Evolutionary conservation across 2,797 vertebrate genomes (phyloP), one percentile per base, ranked within the genome.

Genomic region (Mus caroli): DNA sequence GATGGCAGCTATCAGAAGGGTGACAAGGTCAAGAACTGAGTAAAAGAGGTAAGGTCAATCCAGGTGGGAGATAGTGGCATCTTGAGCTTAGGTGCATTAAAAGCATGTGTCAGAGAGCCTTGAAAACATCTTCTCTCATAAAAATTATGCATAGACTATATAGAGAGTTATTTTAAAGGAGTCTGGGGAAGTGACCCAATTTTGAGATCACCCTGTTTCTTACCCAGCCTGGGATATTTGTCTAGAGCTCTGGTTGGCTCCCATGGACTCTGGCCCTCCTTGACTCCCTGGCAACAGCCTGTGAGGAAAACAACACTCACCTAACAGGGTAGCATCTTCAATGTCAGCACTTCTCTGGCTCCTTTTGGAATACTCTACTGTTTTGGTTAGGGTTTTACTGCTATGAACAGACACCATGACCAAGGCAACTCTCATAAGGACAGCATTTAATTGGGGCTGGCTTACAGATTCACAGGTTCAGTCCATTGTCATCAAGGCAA

Each of bases 241-340:
- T 92, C 89, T 94, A 85, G 64, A 92, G 22, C 77, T 94, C 89
- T 78, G 71, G 26, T 83, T 91, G 95, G 82, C 92, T 91, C n/a
- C 85, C 10, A 22, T 56, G 88, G 54, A 37, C 67, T 43, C 88
- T 80, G 83, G 50, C 52, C 37, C 56, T 77, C 46, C 26, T 15
- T 20, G 88, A 60, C 76, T 43, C 46, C 20, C 62, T 2, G 64
- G 10, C 26, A 7, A 64, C 43, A 77, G 26, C 3, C 79, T 40
- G 52, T 34, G 62, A 60, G 60, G 86, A n/a, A 90, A 73, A 83
- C 12, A 76, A 71, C 7, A 1, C 1, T 76, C 78, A 14, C 67
- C 14, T 37, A 40, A 56, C n/a, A 60, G 88, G 69, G 85, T 1
- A 0, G 56, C 54, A 31, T 31, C 78, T 56, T 60, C 60, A 93